A percentile compares a stretch with the other conserved stretches of the same genome.
Conservation (phyloP, 1,140 invertebrate species). For the Coptotermes formosanus region DNA sequence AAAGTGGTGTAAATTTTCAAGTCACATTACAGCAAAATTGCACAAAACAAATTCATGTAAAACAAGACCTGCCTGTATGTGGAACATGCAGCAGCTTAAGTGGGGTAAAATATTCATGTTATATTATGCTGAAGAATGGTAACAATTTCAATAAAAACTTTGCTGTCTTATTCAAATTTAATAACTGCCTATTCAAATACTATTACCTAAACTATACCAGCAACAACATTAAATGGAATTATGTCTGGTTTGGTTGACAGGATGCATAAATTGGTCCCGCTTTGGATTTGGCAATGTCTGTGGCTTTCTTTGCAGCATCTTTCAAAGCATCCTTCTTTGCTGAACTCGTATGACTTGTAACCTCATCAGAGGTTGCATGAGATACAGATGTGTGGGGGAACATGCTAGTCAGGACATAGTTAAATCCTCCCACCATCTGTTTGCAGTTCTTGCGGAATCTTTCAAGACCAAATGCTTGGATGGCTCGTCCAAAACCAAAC, state of each 20-base stretch:
- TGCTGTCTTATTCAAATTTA: neutral
- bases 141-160: neutral
- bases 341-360: constrained; percentile 45
- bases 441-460: constrained; percentile 81
- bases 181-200: neutral
- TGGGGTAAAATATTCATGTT: neutral
- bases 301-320: constrained; percentile 71
- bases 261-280: constrained; percentile 60
- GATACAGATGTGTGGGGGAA: constrained; percentile 55
- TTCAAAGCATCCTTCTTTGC: constrained; percentile 64
- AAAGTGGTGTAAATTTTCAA: too few species aligned
- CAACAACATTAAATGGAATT: neutral
- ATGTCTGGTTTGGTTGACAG: constrained; percentile 50
- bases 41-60: too few species aligned
- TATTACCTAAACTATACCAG: neutral
- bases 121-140: neutral
- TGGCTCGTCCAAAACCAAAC: constrained; percentile 81
- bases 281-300: constrained; percentile 71
- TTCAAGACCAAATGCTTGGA: constrained; percentile 84
- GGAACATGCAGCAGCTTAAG: neutral
- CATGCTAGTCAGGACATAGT: constrained; percentile 72
- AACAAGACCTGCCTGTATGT: too few species aligned
- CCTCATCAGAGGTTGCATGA: constrained; percentile 29
- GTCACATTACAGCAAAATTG: too few species aligned
- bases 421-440: constrained; percentile 80